These are phyloP conservation scores for Oedothorax gibbosus DNA, from an alignment of 1,140 invertebrate species.

Conservation along the genomic window DNA sequence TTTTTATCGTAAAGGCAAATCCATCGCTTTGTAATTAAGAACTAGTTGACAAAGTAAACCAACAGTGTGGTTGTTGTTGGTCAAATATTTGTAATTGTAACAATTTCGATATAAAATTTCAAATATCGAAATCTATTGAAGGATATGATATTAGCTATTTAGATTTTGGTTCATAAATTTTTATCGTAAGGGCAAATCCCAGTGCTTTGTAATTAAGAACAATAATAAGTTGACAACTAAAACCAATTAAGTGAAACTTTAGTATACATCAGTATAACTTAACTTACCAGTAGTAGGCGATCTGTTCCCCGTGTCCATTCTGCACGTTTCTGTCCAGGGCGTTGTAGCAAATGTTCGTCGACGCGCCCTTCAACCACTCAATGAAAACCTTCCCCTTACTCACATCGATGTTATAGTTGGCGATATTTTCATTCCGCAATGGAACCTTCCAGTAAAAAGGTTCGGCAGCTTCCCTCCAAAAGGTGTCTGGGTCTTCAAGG, in stretches of 20 bases:
- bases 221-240: neutral
- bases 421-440: conserved; percentile 76
- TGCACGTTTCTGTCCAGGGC: conserved; percentile 90
- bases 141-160: too few relatives aligned
- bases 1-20: too few relatives aligned
- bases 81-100: too few relatives aligned
- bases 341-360: conserved; percentile 97
- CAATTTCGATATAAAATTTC: too few relatives aligned
- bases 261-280: neutral
- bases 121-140: too few relatives aligned
- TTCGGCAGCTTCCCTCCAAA: conserved; percentile 89
- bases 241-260: neutral
- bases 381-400: conserved; percentile 89
- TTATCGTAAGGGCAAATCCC: too few relatives aligned
- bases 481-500: conserved; percentile 84
- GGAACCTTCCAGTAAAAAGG: conserved; percentile 84
- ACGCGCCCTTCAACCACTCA: conserved; percentile 94
- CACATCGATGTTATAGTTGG: conserved; percentile 91
- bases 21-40: too few relatives aligned
- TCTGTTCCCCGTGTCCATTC: conserved; percentile 85
- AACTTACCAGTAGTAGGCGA: conserved; percentile 95
- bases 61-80: neutral
- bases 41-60: too few relatives aligned
- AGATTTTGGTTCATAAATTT: too few relatives aligned
- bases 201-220: too few relatives aligned